phyloP scores from a whole-genome alignment of 2,113 vertebrate genomes.

The Columba janthina region DNA sequence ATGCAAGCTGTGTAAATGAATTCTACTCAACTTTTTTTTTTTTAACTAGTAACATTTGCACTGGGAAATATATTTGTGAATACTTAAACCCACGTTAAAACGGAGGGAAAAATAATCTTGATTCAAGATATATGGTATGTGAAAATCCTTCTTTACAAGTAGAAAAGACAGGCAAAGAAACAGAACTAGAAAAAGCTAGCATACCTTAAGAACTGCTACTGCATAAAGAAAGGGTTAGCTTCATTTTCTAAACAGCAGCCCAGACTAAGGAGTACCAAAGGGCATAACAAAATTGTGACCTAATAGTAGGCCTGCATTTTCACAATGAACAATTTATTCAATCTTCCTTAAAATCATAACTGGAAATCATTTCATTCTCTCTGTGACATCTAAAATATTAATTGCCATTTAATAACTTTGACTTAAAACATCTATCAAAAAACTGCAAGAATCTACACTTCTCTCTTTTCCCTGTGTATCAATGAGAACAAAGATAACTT shows the following conservation, averaged over 20 bases:
- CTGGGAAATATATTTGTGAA: slow-evolving; percentile 4
- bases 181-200: background rate
- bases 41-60: background rate
- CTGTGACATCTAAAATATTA: background rate
- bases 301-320: background rate
- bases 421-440: background rate
- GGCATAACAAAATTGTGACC: background rate
- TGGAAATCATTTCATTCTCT: background rate
- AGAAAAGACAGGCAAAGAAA: background rate
- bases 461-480: background rate
- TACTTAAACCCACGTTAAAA: slow-evolving; percentile 13
- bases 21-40: slow-evolving; percentile 22
- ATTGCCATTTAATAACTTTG: background rate
- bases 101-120: background rate
- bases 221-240: background rate
- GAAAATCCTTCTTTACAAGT: background rate
- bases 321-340: background rate
- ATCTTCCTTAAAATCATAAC: background rate
- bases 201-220: background rate
- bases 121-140: background rate
- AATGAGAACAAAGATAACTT: background rate
- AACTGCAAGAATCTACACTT: background rate
- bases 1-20: slow-evolving; percentile 76
- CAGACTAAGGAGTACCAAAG: background rate
- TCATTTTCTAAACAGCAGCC: background rate